Percentiles rank a stretch among this genome's conserved stretches.
Evolutionary conservation across 2,888 invertebrate genomes (phyloP).

Genomic region (Drosophila quinaria): DNA sequence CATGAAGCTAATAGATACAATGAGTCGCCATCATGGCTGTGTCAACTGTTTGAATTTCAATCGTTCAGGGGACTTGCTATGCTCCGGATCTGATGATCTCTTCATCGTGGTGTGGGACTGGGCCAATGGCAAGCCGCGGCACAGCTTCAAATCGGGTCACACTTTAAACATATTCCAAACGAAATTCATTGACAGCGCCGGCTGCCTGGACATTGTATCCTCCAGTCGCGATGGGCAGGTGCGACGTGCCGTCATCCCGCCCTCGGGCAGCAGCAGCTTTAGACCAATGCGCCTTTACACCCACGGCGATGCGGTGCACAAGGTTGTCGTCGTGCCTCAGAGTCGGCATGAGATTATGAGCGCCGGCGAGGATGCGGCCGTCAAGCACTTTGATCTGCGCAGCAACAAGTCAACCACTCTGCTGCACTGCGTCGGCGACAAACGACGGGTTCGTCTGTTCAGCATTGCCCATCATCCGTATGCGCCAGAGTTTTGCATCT

Average conservation of each 20-base stretch:
- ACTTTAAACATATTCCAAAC: conserved; percentile 95
- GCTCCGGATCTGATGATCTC: conserved; percentile 96
- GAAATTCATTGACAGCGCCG: conserved; percentile 92
- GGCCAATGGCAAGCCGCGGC: conserved; percentile 89
- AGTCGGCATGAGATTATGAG: conserved; percentile 93
- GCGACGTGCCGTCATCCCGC: conserved; percentile 88
- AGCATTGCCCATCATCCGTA: conserved; percentile 95
- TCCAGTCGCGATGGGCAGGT: conserved; percentile 96
- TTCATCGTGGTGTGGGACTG: conserved; percentile 96
- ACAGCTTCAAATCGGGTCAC: conserved; percentile 93
- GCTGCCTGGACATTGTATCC: conserved; percentile 93
- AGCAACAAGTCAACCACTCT: conserved; percentile 80
- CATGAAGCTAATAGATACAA: conserved; percentile 91
- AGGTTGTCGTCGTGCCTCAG: conserved; percentile 91
- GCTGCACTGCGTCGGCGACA: conserved; percentile 86
- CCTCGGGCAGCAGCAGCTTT: conserved; percentile 86
- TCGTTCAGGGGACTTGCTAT: conserved; percentile 89
- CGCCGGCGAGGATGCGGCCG: conserved; percentile 95
- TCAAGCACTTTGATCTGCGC: conserved; percentile 93
- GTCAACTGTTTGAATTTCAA: conserved; percentile 97
- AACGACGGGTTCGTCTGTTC: conserved; percentile 90
- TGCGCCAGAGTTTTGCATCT: conserved; percentile 92
- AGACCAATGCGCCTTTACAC: conserved; percentile 87
- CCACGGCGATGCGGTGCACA: conserved; percentile 93
- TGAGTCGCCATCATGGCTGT: conserved; percentile 94